phyloP scores from a whole-genome alignment of 92 coral and sea anemone species.

The Galaxea fascicularis region DNA sequence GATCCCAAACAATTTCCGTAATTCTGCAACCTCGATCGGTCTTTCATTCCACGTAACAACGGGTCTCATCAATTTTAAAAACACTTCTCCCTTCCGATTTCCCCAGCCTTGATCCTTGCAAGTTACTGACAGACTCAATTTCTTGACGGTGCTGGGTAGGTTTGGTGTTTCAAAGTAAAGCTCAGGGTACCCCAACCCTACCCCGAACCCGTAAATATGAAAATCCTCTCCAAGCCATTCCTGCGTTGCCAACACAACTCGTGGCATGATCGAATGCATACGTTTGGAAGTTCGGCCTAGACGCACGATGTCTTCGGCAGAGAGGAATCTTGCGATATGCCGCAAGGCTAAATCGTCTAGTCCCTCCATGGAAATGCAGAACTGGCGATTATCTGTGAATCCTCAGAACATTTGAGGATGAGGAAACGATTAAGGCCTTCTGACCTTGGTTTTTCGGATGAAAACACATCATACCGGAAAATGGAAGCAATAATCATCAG shows the following conservation, averaged over 20 bases:
- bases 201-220: slow-evolving; percentile 35
- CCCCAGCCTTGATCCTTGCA: slow-evolving; percentile 80
- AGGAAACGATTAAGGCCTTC: too few relatives aligned
- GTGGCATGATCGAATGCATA: slow-evolving; percentile 55
- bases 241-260: background rate
- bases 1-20: slow-evolving; percentile 63
- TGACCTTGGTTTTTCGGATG: background rate
- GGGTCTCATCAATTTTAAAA: slow-evolving; percentile 65
- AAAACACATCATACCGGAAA: background rate
- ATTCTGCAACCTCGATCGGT: slow-evolving; percentile 26
- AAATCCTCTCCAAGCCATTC: slow-evolving; percentile 58
- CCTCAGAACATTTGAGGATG: too few relatives aligned
- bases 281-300: slow-evolving; percentile 44
- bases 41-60: background rate
- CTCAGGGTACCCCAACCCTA: slow-evolving; percentile 51
- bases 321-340: slow-evolving; percentile 53
- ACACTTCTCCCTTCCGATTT: slow-evolving; percentile 65
- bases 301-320: slow-evolving; percentile 63
- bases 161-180: slow-evolving; percentile 63
- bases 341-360: slow-evolving; percentile 47
- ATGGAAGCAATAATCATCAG: background rate
- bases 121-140: slow-evolving; percentile 40
- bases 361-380: slow-evolving; percentile 13
- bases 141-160: slow-evolving; percentile 31
- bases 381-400: background rate